Evolutionary conservation across 2,113 vertebrate species (phyloP), one percentile per base, ranked within the genome.

Genomic region (Hepsetus odoe): DNA sequence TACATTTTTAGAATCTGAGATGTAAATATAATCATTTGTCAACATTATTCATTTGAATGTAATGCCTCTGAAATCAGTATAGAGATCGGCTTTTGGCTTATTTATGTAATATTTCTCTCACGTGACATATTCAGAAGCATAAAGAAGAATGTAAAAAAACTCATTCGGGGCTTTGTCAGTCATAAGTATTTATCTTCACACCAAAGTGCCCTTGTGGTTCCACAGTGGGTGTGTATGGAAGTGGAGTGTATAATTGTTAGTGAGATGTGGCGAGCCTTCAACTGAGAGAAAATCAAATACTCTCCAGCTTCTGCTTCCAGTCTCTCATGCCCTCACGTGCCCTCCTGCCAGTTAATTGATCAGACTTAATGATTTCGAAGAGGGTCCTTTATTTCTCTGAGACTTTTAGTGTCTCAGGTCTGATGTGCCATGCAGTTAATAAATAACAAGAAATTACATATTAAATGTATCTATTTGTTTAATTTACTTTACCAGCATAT

Each of bases 291-390:
- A 67, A 56, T 76, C 62, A 67, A 67, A 67, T 32, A 40, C 51
- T 67, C 35, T 76, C 16, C 26, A 56, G 49, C 65, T 76, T 38
- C 61, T 16, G 11, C 20, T 56, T 53, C n/a, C 55, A 30, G 35
- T 32, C 26, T 67, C 74, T 76, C 49, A 76, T 76, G 49, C 64
- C 51, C 24, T 13, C 14, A 6, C 6, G 30, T 58, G 49, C 24
- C 35, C 64, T 76, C 51, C 68, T 68, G 35, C 33, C 53, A 58
- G 33, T 40, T 56, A 76, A 77, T 58, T 69, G 75, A 77, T 77
- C 35, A 18, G 18, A 69, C 68, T 32, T 1, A 77, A 59, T 69
- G 65, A 76, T 76, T 42, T 16, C 16, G 44, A 56, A 67, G 4
- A 42, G 33, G 40, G 22, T 44, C 42, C 11, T 16, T n/a, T n/a